These are phyloP conservation scores for Enteromius viviparus DNA, from an alignment of 2,797 vertebrate genomes.

Conservation along the genomic window DNA sequence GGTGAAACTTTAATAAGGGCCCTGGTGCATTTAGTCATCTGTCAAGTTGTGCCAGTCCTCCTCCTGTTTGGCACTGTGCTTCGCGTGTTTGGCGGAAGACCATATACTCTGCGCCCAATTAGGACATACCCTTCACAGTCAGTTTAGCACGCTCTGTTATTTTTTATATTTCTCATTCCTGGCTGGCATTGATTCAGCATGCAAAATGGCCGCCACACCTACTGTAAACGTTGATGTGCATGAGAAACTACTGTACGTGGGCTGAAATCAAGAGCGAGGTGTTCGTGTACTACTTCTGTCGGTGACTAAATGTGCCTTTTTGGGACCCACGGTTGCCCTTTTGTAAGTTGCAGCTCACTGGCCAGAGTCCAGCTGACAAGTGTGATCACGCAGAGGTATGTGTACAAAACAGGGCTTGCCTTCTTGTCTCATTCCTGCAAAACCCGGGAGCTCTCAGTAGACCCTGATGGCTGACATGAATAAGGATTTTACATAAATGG, in stretches of 20 bases:
- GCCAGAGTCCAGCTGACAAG: background rate
- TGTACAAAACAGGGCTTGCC: slow-evolving; percentile 29
- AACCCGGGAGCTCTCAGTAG: background rate
- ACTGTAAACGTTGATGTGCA: slow-evolving; percentile 27
- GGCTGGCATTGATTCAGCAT: slow-evolving; percentile 34
- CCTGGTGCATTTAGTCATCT: slow-evolving; percentile 41
- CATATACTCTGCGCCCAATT: slow-evolving; percentile 9
- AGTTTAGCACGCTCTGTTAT: slow-evolving; percentile 19
- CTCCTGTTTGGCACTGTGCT: slow-evolving; percentile 23
- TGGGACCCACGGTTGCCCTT: background rate
- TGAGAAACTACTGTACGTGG: slow-evolving; percentile 25
- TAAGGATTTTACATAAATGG: slow-evolving; percentile 37
- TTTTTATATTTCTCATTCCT: slow-evolving; percentile 38
- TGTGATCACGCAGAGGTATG: slow-evolving; percentile 44
- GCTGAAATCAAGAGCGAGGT: slow-evolving; percentile 37
- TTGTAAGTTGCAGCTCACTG: slow-evolving; percentile 1
- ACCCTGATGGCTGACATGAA: slow-evolving; percentile 11
- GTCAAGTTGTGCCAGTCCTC: slow-evolving; percentile 25
- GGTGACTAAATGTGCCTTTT: slow-evolving; percentile 20
- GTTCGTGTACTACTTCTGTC: slow-evolving; percentile 16
- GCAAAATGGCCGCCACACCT: slow-evolving; percentile 35
- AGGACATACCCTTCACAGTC: slow-evolving; percentile 19
- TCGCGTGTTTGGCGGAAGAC: slow-evolving; percentile 29
- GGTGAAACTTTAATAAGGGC: slow-evolving; percentile 50
- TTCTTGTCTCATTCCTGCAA: slow-evolving; percentile 42